phyloP scores from a whole-genome alignment of 2,113 vertebrate genomes.

The Diadophis punctatus region DNA sequence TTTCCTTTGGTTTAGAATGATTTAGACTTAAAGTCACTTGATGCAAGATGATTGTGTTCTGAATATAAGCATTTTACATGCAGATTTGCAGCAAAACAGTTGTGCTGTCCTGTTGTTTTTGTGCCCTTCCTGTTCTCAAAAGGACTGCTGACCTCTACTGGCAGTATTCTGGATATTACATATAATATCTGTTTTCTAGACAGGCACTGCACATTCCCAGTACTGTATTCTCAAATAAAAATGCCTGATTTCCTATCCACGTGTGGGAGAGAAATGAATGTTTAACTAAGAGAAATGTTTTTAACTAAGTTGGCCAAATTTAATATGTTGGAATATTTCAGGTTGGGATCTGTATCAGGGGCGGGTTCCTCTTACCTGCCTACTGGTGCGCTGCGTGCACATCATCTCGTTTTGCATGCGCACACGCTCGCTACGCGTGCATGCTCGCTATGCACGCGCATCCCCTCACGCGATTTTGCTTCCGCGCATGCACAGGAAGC shows the following conservation, averaged over 20 bases:
- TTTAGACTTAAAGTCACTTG: not conserved
- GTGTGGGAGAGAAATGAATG: not conserved
- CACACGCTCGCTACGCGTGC: no score
- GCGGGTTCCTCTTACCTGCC: no score
- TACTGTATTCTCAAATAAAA: not conserved
- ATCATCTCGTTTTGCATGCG: no score
- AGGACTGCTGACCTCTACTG: slow-evolving; percentile 10
- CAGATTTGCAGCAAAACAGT: not conserved
- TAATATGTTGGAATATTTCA: not conserved
- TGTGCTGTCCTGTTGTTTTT: not conserved
- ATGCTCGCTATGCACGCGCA: no score
- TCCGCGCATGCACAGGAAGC: no score
- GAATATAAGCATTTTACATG: not conserved
- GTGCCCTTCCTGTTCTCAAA: not conserved
- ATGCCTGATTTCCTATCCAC: not conserved
- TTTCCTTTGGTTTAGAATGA: not conserved
- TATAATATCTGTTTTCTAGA: not conserved
- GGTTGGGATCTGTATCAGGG: not conserved
- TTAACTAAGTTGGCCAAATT: not conserved
- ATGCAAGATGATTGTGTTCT: not conserved
- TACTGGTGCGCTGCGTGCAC: no score
- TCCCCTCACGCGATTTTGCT: no score
- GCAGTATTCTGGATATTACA: slow-evolving; percentile 1
- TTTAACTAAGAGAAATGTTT: not conserved
- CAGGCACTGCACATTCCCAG: not conserved